Base-by-base conservation (phyloP, 2,888 invertebrate species). In the Nymphalis urticae region DNA sequence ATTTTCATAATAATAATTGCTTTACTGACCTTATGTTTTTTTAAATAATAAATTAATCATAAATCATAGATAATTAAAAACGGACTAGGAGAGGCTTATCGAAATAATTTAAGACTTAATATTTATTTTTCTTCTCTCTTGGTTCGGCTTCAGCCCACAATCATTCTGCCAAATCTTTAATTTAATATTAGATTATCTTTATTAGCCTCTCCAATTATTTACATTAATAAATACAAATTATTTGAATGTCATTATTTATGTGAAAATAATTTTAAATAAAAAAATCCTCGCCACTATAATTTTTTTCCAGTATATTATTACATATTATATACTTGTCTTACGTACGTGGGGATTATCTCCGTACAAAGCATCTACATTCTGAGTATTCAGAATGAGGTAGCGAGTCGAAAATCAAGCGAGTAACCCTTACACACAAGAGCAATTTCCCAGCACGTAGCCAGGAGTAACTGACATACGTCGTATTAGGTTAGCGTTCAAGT, bases 401-500 rank as follows among this genome's bases (percentile, higher is more conserved):
- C 68, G 51, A 68, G 69, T 73, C 54, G 75, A 73, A 75, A 77
- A 76, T 77, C 74, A 75, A 73, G 72, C 71, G 70, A 66, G 68
- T 64, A 67, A 76, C 74, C 74, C 76, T 74, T 75, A 75, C 72
- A 72, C 71, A 75, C 74, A 76, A 79, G 77, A 75, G 79, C 73
- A 79, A 75, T 79, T 81, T 80, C 79, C 77, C 79, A 76, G 75
- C 84, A 83, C 86, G 85, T 84, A 82, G 74, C 75, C 75, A 67
- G 69, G 71, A 71, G 78, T 79, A 80, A 80, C 83, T 85, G 85
- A 82, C 85, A 80, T 80, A 79, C 81, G 81, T 75, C 80, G 77
- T 79, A 84, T 86, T 86, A 82, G 83, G 85, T 85, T 84, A 84
- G 84, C 81, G 80, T 69, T 74, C 76, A 75, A 76, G 76, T 75